Percentiles rank a stretch among this genome's conserved stretches.
These are phyloP conservation scores for Isichthys henryi DNA, from an alignment of 2,113 vertebrate species.

Conservation along the genomic window DNA sequence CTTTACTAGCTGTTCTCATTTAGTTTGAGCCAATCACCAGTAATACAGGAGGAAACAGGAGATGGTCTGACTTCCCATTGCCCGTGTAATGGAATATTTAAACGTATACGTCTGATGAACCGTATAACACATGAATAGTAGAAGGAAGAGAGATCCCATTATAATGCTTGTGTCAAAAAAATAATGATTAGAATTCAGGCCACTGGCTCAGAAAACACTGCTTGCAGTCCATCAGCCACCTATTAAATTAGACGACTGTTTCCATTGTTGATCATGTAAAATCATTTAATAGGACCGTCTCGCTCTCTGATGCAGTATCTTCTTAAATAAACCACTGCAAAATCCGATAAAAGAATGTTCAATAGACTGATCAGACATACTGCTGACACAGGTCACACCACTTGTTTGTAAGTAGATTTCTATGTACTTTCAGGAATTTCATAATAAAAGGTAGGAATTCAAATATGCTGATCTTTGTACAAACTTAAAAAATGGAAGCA, in stretches of 20 bases:
- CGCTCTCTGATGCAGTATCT: not conserved
- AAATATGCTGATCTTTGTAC: not conserved
- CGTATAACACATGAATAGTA: not conserved
- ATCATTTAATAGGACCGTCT: not conserved
- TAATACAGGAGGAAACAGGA: not conserved
- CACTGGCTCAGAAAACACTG: not conserved
- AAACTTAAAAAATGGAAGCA: not conserved
- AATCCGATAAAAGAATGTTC: not conserved
- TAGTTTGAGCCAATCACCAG: not conserved
- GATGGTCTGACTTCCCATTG: not conserved
- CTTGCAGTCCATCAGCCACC: not conserved
- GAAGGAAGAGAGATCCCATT: not conserved
- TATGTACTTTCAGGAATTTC: not conserved
- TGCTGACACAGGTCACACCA: not conserved
- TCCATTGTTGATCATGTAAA: constrained; percentile 1
- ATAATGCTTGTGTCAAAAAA: constrained; percentile 5
- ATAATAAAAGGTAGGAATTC: not conserved
- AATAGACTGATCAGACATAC: not conserved
- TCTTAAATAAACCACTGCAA: not conserved
- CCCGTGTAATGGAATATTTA: not conserved
- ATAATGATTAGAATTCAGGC: constrained; percentile 7
- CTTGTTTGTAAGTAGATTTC: not conserved
- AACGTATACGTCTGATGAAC: not conserved
- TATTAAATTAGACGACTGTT: not conserved
- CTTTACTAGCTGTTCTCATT: not conserved